These are phyloP conservation scores for Drosophila lowei DNA, from an alignment of 1,140 invertebrate genomes.

Conservation along the genomic window DNA sequence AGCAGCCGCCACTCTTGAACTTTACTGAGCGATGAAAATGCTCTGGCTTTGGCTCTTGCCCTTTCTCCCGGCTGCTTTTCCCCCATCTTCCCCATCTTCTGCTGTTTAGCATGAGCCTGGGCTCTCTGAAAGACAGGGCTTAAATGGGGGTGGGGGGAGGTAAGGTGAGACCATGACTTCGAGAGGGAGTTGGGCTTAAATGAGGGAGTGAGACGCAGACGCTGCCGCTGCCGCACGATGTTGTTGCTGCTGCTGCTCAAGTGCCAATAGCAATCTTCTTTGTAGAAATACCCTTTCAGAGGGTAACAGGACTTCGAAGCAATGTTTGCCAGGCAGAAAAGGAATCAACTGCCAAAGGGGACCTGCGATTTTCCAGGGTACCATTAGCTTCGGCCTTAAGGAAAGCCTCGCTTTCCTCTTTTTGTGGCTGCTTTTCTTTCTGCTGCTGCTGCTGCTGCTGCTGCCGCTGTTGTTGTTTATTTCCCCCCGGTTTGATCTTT, in stretches of 20 bases:
- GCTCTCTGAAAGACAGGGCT: not conserved
- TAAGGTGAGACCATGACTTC: too few relatives aligned
- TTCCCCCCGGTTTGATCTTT: slow-evolving; percentile 77
- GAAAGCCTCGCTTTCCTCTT: slow-evolving; percentile 1
- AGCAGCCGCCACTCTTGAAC: slow-evolving; percentile 67
- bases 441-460: slow-evolving; percentile 21
- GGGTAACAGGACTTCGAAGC: too few relatives aligned
- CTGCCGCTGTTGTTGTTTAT: slow-evolving; percentile 69
- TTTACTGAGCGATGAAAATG: slow-evolving; percentile 74
- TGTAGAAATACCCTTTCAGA: slow-evolving; percentile 1
- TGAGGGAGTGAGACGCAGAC: slow-evolving; percentile 37
- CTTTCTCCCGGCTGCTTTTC: slow-evolving; percentile 50
- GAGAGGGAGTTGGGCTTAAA: slow-evolving; percentile 10
- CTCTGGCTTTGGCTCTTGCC: slow-evolving; percentile 48
- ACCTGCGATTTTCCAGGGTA: too few relatives aligned
- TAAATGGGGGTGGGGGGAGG: too few relatives aligned
- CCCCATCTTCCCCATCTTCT: slow-evolving; percentile 29
- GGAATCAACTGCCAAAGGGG: too few relatives aligned
- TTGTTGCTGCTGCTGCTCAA: slow-evolving; percentile 66
- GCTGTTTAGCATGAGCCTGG: slow-evolving; percentile 65
- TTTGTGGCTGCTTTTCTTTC: slow-evolving; percentile 50
- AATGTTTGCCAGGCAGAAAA: not conserved
- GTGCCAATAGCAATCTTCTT: slow-evolving; percentile 78
- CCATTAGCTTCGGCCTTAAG: too few relatives aligned
- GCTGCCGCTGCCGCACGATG: slow-evolving; percentile 64